Evolutionary conservation across 2,888 invertebrate genomes (phyloP).

Genomic region (Automeris io): DNA sequence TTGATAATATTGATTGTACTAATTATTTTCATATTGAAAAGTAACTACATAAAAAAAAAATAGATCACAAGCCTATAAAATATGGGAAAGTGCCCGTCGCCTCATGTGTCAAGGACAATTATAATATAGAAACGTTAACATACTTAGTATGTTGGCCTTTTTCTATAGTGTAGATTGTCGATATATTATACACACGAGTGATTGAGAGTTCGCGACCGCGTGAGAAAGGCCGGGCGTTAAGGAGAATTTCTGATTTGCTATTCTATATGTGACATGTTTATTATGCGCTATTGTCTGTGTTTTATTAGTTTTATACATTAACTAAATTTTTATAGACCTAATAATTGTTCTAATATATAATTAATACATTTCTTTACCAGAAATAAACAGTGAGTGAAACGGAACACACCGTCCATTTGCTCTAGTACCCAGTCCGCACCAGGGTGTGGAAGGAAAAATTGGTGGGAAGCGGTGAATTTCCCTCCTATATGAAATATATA

Average conservation of each 20-base stretch:
- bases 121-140: conserved; percentile 28
- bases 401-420: too few relatives aligned
- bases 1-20: background rate
- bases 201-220: conserved; percentile 50
- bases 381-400: too few relatives aligned
- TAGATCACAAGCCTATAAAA: conserved; percentile 5
- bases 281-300: background rate
- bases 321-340: too few relatives aligned
- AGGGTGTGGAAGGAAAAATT: too few relatives aligned
- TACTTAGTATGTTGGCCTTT: conserved; percentile 58
- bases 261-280: background rate
- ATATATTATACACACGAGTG: conserved; percentile 39
- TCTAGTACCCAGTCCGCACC: too few relatives aligned
- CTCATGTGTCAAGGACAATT: conserved; percentile 60
- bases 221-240: conserved; percentile 50
- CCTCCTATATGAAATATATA: too few relatives aligned
- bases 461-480: too few relatives aligned
- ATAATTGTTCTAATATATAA: too few relatives aligned
- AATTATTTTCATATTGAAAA: conserved; percentile 1
- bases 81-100: conserved; percentile 22
- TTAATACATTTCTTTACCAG: too few relatives aligned
- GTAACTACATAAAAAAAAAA: too few relatives aligned
- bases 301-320: background rate
- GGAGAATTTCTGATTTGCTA: background rate
- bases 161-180: conserved; percentile 36